phyloP scores from a whole-genome alignment of 2,888 invertebrate species.

The Drepana falcataria region DNA sequence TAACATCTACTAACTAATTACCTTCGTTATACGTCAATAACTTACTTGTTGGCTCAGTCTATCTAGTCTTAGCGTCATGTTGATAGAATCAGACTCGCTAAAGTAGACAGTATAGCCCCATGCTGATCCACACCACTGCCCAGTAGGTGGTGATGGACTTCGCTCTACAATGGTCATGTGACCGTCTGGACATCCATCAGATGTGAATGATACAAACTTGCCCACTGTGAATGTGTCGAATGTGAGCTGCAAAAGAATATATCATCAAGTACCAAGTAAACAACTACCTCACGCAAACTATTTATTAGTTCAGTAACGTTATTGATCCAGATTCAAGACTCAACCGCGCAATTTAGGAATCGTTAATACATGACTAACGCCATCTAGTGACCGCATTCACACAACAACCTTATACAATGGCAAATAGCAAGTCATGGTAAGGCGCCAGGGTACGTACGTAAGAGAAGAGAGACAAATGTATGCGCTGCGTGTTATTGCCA shows the following conservation, averaged over 20 bases:
- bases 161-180: constrained; percentile 87
- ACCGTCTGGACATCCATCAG: constrained; percentile 89
- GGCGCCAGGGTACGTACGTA: too few species aligned
- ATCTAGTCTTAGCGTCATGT: constrained; percentile 84
- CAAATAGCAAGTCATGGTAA: too few species aligned
- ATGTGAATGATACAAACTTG: constrained; percentile 87
- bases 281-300: background rate
- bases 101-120: constrained; percentile 92
- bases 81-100: constrained; percentile 88
- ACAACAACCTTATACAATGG: too few species aligned
- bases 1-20: too few species aligned
- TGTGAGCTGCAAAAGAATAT: constrained; percentile 81
- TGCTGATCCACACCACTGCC: constrained; percentile 90
- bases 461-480: too few species aligned
- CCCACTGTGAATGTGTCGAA: constrained; percentile 91
- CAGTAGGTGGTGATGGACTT: constrained; percentile 84
- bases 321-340: too few species aligned
- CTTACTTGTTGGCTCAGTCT: constrained; percentile 86
- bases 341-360: too few species aligned
- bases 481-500: too few species aligned
- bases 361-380: too few species aligned
- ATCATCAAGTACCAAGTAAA: background rate
- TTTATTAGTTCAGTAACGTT: background rate
- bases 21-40: background rate
- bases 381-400: too few species aligned